Evolutionary conservation across 1,140 invertebrate species (phyloP), one percentile per base, ranked within the genome.

Genomic region (Drosophila littoralis): DNA sequence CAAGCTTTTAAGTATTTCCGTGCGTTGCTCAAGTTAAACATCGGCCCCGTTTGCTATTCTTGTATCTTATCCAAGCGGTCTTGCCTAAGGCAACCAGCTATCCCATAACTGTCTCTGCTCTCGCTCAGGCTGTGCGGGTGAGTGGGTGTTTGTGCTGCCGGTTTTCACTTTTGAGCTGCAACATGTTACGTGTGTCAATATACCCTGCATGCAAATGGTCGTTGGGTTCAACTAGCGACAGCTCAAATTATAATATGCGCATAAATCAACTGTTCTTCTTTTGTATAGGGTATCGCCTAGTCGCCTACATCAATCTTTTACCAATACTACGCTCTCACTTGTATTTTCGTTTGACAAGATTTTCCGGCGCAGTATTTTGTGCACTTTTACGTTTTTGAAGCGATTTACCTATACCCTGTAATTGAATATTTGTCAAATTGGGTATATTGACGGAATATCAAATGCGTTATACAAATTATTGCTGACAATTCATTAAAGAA

Each of bases 1-100:
- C 36, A 35, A 33, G 60, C 63, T 72, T 77, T 77, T 59, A 81
- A 81, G 81, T 65, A 85, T 86, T 85, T 81, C 75, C 74, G 60
- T 66, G 60, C 43, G 60, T 66, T 58, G 71, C 32, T 70, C 61
- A 77, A 70, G 58, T 63, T 67, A 67, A 73, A 66, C 40, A 55
- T n/a, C 10, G 17, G 13, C 13, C 10, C 15, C 48, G 7, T 28
- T 22, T 43, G 6, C 40, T 43, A 8, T 40, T n/a, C 8, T 45
- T 32, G 66, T 65, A 71, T 80, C 55, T 74, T 63, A 80, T 64
- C 70, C 50, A 50, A 75, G 64, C 45, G 74, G 72, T 65, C 61
- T 61, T 63, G 75, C 83, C 83, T 32, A 42, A n/a, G 46, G 83
- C 79, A 68, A 71, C 45, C 58, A 69, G 32, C 43, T 65, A 22